phyloP scores from a whole-genome alignment of 2,113 vertebrate species.

The Myanophis thanlyinensis region DNA sequence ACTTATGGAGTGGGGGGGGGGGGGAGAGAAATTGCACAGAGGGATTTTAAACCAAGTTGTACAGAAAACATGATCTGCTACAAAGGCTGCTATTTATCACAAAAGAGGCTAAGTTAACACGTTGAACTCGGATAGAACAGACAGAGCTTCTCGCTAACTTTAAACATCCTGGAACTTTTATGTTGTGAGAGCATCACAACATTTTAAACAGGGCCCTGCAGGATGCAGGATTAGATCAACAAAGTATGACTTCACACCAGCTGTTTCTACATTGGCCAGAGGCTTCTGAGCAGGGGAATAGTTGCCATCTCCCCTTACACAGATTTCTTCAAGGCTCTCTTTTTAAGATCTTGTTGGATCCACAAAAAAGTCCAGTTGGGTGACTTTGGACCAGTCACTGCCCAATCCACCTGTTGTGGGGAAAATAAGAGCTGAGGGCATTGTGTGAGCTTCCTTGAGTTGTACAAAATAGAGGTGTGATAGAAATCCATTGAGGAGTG shows the following conservation, averaged over 20 bases:
- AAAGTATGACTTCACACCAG: not conserved
- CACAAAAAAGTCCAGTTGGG: too few relatives aligned
- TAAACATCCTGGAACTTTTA: not conserved
- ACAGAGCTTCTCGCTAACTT: not conserved
- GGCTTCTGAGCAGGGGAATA: not conserved
- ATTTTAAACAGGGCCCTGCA: not conserved
- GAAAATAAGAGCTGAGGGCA: too few relatives aligned
- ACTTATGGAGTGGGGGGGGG: not conserved
- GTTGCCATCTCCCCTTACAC: not conserved
- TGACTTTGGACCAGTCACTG: too few relatives aligned
- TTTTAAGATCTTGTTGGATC: too few relatives aligned
- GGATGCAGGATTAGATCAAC: not conserved
- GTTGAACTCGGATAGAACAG: not conserved
- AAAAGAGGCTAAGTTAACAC: slow-evolving; percentile 1
- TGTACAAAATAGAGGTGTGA: too few relatives aligned
- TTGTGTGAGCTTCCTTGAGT: too few relatives aligned
- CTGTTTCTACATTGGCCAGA: not conserved
- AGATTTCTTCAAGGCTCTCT: too few relatives aligned
- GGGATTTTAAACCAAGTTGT: not conserved
- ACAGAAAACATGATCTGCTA: not conserved
- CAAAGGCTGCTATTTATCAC: not conserved
- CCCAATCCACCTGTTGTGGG: too few relatives aligned
- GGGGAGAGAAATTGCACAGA: not conserved
- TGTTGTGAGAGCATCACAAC: not conserved
- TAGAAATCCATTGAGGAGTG: too few relatives aligned